Evolutionary conservation across 2,888 invertebrate species (phyloP).

Genomic region (Spisula subtruncata): DNA sequence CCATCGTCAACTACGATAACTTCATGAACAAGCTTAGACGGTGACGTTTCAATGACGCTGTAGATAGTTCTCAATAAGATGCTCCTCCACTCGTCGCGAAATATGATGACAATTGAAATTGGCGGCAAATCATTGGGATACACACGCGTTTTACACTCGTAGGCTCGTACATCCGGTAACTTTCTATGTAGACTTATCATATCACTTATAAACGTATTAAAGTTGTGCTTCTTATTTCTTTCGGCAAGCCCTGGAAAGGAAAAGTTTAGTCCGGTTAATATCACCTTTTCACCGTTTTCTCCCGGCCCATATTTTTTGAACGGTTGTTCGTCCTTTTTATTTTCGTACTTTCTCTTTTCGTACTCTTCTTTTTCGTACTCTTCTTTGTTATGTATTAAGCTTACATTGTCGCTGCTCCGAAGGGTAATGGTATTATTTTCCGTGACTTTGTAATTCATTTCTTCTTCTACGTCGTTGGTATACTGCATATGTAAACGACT

Average conservation of each 20-base stretch:
- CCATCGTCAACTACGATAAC: constrained; percentile 65
- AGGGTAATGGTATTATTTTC: no score
- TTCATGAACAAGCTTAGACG: constrained; percentile 52
- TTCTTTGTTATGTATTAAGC: no score
- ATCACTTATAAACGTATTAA: constrained; percentile 64
- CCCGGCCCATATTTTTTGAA: constrained; percentile 53
- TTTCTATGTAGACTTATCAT: constrained; percentile 55
- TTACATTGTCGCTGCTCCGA: no score
- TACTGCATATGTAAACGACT: no score
- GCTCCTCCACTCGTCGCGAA: constrained; percentile 64
- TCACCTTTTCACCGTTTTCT: constrained; percentile 51
- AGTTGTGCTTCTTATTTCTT: constrained; percentile 51
- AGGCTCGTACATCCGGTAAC: constrained; percentile 53
- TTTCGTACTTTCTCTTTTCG: not conserved
- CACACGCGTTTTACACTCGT: constrained; percentile 33
- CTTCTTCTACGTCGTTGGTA: no score
- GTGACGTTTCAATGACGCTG: constrained; percentile 59
- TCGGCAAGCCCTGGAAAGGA: constrained; percentile 30
- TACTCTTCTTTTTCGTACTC: no score
- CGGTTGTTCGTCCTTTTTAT: not conserved
- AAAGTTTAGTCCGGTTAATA: not conserved
- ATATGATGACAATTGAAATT: constrained; percentile 59
- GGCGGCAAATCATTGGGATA: constrained; percentile 59
- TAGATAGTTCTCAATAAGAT: constrained; percentile 60
- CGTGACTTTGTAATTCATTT: no score